Percentiles rank a stretch among this genome's conserved stretches.
phyloP scores from a whole-genome alignment of 1,140 invertebrate genomes.

The Drosophila simulans region DNA sequence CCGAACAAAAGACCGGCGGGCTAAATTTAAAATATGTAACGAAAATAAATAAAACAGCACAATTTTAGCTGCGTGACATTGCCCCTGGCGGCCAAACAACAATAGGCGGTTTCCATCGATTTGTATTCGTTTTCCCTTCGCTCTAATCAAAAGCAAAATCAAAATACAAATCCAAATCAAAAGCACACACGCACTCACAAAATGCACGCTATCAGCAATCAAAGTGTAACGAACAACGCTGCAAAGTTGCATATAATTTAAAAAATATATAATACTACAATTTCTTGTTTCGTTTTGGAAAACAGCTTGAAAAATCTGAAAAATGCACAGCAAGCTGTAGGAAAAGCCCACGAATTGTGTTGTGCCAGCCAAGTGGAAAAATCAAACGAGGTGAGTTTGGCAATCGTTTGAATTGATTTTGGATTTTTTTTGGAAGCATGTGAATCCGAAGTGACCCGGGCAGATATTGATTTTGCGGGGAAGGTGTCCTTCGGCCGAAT shows the following conservation, averaged over 20 bases:
- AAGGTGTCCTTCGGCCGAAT: conserved; percentile 64
- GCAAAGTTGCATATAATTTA: conserved; percentile 34
- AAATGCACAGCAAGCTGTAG: conserved; percentile 4
- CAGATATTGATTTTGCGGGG: conserved; percentile 69
- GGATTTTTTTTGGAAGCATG: neutral
- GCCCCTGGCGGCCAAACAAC: conserved; percentile 41
- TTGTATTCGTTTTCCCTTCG: conserved; percentile 55
- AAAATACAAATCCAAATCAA: neutral
- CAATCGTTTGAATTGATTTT: conserved; percentile 48
- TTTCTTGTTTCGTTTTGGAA: conserved; percentile 46
- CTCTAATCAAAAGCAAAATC: conserved; percentile 44
- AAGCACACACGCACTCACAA: conserved; percentile 29
- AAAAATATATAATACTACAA: neutral
- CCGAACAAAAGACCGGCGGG: conserved; percentile 42
- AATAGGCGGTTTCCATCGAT: conserved; percentile 58
- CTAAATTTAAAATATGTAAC: conserved; percentile 45
- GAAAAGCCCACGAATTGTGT: conserved; percentile 29
- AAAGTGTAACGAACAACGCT: conserved; percentile 29
- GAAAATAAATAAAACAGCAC: conserved; percentile 29
- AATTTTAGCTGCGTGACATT: conserved; percentile 46
- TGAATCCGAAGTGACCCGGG: conserved; percentile 17
- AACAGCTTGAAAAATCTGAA: conserved; percentile 39
- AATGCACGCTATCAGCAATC: conserved; percentile 39
- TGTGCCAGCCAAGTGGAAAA: conserved; percentile 57
- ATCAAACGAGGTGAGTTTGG: conserved; percentile 55